phyloP scores from a whole-genome alignment of 2,113 vertebrate genomes.

The Empidonax traillii region DNA sequence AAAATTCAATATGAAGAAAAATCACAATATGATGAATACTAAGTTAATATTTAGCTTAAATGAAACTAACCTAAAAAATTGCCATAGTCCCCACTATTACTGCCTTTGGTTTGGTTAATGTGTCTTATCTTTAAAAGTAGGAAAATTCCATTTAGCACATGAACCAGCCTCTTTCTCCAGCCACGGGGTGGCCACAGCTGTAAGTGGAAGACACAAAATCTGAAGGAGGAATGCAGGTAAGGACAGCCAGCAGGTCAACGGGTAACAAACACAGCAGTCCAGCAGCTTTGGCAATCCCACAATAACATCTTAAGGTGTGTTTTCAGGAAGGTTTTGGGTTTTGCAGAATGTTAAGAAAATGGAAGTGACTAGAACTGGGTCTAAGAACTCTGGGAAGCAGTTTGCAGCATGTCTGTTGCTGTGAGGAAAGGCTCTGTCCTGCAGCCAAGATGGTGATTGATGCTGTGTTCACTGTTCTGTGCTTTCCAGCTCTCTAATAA shows the following conservation, averaged over 20 bases:
- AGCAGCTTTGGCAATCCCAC: neutral
- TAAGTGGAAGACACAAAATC: neutral
- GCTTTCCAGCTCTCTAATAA: neutral
- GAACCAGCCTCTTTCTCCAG: neutral
- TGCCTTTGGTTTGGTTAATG: neutral
- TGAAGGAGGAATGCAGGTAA: no score
- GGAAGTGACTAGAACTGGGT: no score
- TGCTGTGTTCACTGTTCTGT: neutral
- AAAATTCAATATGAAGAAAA: neutral
- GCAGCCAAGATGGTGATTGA: neutral
- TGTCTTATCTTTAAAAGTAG: neutral
- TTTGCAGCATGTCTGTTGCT: neutral
- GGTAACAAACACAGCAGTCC: neutral
- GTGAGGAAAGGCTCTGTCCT: neutral
- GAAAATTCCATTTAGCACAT: neutral
- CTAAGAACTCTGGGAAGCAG: neutral
- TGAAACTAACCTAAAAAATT: fast-evolving
- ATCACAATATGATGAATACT: neutral
- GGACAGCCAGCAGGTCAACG: neutral
- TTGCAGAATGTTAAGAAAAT: neutral
- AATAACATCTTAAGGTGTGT: neutral
- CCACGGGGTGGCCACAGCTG: neutral
- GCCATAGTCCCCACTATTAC: fast-evolving
- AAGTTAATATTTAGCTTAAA: neutral
- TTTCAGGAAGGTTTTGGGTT: neutral